Base-by-base conservation (phyloP, 2,888 invertebrate genomes). In the Drosophila anomelani region DNA sequence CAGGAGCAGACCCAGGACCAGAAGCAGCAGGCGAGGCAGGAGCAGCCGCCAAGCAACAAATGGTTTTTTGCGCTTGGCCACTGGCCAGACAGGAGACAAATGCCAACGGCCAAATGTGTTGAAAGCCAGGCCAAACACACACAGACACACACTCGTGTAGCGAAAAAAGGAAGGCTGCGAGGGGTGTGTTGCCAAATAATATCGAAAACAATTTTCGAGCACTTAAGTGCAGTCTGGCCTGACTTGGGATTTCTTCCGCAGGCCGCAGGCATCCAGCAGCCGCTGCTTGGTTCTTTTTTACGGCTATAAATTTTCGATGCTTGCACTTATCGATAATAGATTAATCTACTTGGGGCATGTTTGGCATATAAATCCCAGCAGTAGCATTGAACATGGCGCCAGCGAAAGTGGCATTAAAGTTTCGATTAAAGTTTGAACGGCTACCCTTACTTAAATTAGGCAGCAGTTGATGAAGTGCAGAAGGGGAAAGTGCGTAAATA, bases 171-270 rank as follows among this genome's bases (percentile, higher is more conserved):
- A 15, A 0, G 12, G 44, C 43, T 20, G 13, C 23, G 54, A 38
- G 46, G 23, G 38, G 47, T 54, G 73, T 77, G 78, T 71, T 77
- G 74, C 88, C 75, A 88, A 87, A 90, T 88, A 88, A 87, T 88
- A 88, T 90, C 82, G 87, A 90, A 90, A 88, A 90, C 88, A 89
- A 88, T 88, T 88, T 90, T 88, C 88, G 82, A 90, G 83, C 90
- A 88, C 88, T 90, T 88, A 88, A 85, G 79, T 85, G 88, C 87
- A 88, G 88, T 85, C 84, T 86, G 81, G 87, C 81, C 83, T 62
- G 73, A 66, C 66, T 62, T 51, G 71, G 75, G 67, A 66, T 67
- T 67, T 55, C 74, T 67, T 59, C 56, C 61, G 51, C 51, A 36
- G 38, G 73, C 82, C 75, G 83, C 83, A 81, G 82, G 82, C 80